Conservation (phyloP, 2,113 vertebrate genomes). For the Balaenoptera acutorostrata region DNA sequence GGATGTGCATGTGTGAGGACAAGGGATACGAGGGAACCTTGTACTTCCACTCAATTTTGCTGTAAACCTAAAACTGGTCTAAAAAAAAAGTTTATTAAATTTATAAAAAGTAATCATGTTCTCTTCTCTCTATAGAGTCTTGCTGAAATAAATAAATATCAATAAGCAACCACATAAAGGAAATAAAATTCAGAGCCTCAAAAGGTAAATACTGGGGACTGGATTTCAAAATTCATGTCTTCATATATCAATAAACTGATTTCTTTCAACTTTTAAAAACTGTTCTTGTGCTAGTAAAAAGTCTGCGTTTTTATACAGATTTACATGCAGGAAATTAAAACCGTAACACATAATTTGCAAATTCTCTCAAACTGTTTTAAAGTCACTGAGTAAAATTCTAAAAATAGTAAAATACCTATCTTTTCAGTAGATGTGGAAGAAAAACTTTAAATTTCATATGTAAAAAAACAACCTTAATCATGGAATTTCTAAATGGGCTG, state of each 20-base stretch:
- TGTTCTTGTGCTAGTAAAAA: neutral
- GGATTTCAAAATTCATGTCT: neutral
- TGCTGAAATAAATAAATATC: neutral
- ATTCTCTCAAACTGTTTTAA: neutral
- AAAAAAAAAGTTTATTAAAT: neutral
- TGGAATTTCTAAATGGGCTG: neutral
- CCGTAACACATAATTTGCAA: neutral
- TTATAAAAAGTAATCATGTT: neutral
- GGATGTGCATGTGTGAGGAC: no score
- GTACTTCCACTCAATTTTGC: neutral
- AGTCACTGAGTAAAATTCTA: neutral
- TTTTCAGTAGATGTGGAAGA: neutral
- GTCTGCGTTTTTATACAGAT: neutral
- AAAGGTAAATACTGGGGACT: neutral
- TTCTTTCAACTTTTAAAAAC: constrained; percentile 27
- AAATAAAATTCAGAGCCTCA: neutral
- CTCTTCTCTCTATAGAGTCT: neutral
- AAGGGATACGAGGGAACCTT: neutral
- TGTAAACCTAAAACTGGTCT: neutral
- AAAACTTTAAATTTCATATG: neutral
- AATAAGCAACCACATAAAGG: neutral
- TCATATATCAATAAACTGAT: neutral
- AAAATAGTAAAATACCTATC: neutral
- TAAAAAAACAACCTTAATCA: neutral
- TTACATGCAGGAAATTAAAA: constrained; percentile 5